Conservation (phyloP, 2,888 invertebrate genomes). For the Incurvaria masculella region DNA sequence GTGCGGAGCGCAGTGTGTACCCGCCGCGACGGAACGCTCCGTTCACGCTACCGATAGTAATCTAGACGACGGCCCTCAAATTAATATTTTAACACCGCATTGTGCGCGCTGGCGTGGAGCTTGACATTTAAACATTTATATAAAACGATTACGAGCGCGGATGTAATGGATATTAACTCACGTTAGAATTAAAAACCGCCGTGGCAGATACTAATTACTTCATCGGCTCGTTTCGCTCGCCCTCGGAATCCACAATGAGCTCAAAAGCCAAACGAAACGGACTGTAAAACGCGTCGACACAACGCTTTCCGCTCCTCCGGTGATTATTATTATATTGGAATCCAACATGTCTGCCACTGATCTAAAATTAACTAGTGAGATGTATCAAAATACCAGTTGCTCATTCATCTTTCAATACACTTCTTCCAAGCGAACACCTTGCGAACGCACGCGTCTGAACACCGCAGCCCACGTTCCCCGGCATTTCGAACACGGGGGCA, state of each 20-base stretch:
- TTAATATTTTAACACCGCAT: constrained; percentile 24
- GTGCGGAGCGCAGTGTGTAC: no score
- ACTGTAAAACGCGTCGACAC: background rate
- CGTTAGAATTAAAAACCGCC: background rate
- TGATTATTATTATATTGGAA: constrained; percentile 46
- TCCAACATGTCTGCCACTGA: constrained; percentile 55
- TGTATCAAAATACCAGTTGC: constrained; percentile 57
- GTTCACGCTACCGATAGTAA: constrained; percentile 35
- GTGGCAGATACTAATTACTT: background rate
- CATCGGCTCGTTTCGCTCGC: background rate
- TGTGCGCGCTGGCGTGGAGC: background rate
- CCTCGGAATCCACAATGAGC: background rate
- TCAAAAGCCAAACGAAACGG: background rate
- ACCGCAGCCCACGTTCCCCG: background rate
- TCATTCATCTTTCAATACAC: constrained; percentile 55
- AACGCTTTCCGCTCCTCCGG: constrained; percentile 24
- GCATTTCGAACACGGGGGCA: no score
- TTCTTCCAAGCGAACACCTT: constrained; percentile 52
- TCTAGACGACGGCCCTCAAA: constrained; percentile 38
- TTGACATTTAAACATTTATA: background rate
- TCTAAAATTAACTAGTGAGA: constrained; percentile 57
- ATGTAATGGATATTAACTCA: background rate
- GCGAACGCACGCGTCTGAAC: background rate
- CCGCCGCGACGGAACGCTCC: background rate
- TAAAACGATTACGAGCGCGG: background rate